Conservation (phyloP, 37 sponge, comb jelly and placozoan genomes). For the Halisarca cf. caerulea region DNA sequence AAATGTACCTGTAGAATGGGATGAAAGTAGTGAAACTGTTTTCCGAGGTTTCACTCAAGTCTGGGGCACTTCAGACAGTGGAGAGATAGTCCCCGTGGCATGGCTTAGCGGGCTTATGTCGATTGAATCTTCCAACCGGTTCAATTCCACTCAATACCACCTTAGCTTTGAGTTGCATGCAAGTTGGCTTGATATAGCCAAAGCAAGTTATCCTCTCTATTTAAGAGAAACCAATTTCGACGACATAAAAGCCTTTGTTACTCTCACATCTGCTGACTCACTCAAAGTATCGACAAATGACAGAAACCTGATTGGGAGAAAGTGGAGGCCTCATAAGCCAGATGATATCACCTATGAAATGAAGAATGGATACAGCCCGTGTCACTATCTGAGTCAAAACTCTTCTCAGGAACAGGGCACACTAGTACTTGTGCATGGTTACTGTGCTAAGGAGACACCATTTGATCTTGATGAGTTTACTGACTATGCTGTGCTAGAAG, state of each 20-base stretch:
- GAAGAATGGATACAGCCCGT: conserved; percentile 12
- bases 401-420: conserved; percentile 7
- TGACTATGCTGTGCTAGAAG: conserved; percentile 34
- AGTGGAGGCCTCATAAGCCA: not conserved
- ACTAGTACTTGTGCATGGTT: conserved; percentile 60
- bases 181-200: conserved; percentile 16
- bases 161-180: conserved; percentile 15
- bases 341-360: not conserved
- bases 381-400: not conserved
- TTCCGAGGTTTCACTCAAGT: conserved; percentile 51
- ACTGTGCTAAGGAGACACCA: conserved; percentile 51
- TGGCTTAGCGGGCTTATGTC: conserved; percentile 44
- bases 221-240: conserved; percentile 41
- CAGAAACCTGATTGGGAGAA: not conserved
- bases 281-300: conserved; percentile 26
- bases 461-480: conserved; percentile 50
- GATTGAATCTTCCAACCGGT: not conserved
- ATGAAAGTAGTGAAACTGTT: not conserved
- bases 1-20: conserved; percentile 22
- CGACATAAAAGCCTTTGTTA: conserved; percentile 39
- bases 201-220: conserved; percentile 12
- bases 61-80: conserved; percentile 30
- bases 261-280: conserved; percentile 15
- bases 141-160: not conserved
- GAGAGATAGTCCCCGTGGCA: conserved; percentile 40